Conservation (phyloP, 2,888 invertebrate genomes). For the Drosophila pegasa region DNA sequence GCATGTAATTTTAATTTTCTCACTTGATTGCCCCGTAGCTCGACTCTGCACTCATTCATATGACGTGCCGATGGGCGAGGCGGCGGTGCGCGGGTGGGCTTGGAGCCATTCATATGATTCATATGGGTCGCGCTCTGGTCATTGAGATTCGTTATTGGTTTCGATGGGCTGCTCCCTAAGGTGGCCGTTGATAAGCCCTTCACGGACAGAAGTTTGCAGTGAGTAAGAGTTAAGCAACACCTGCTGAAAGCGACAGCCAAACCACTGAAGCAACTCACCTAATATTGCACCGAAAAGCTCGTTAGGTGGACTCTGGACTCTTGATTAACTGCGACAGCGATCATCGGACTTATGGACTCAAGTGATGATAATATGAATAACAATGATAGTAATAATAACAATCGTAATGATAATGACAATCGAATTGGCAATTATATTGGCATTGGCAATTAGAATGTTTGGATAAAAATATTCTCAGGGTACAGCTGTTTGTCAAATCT, state of each 20-base stretch:
- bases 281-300: neutral
- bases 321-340: neutral
- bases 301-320: neutral
- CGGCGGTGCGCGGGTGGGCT: neutral
- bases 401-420: no score
- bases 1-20: slow-evolving; percentile 80
- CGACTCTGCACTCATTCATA: slow-evolving; percentile 53
- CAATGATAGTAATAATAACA: neutral
- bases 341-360: no score
- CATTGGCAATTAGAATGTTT: neutral
- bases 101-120: slow-evolving; percentile 49
- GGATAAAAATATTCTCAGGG: neutral
- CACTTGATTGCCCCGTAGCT: slow-evolving; percentile 76
- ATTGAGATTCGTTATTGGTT: slow-evolving; percentile 44
- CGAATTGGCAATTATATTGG: neutral
- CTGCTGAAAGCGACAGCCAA: slow-evolving; percentile 17
- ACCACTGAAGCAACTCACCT: neutral
- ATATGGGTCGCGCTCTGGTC: slow-evolving; percentile 23
- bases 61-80: slow-evolving; percentile 3
- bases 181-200: slow-evolving; percentile 51
- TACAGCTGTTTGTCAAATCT: neutral
- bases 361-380: neutral
- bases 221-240: neutral
- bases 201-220: slow-evolving; percentile 4
- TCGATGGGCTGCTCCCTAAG: slow-evolving; percentile 21